phyloP scores from a whole-genome alignment of 2,888 invertebrate species.

The Dioctria linearis region DNA sequence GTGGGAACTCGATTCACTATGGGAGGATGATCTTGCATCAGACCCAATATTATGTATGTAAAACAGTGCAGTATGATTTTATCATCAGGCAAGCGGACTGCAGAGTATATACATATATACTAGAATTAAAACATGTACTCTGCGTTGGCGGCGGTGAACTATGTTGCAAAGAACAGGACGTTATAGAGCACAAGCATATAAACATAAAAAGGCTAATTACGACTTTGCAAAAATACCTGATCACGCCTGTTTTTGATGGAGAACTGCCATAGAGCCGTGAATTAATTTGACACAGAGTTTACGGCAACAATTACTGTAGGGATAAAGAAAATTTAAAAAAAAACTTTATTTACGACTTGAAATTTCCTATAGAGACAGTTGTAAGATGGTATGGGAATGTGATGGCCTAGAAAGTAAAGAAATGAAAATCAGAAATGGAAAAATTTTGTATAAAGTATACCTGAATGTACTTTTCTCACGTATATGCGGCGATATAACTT shows the following conservation, averaged over 20 bases:
- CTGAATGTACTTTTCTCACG: conserved; percentile 46
- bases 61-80: conserved; percentile 33
- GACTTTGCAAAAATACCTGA: conserved; percentile 16
- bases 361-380: conserved; percentile 1
- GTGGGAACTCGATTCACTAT: conserved; percentile 32
- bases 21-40: conserved; percentile 42
- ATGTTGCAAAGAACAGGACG: conserved; percentile 18
- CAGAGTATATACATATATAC: neutral
- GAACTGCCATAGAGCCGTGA: conserved; percentile 1
- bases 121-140: neutral
- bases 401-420: conserved; percentile 43
- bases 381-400: conserved; percentile 31
- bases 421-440: conserved; percentile 36
- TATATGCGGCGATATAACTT: conserved; percentile 8
- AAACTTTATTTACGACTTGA: neutral
- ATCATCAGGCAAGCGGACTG: neutral
- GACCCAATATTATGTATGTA: neutral
- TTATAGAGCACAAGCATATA: neutral
- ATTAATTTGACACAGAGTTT: conserved; percentile 32
- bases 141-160: conserved; percentile 45
- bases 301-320: neutral
- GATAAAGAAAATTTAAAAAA: neutral
- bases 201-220: conserved; percentile 25
- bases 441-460: conserved; percentile 6
- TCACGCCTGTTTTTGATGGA: neutral